Percentiles rank a stretch among this genome's conserved stretches.
Conservation (phyloP, 2,113 vertebrate genomes). For the Boulengeromyrus knoepffleri region DNA sequence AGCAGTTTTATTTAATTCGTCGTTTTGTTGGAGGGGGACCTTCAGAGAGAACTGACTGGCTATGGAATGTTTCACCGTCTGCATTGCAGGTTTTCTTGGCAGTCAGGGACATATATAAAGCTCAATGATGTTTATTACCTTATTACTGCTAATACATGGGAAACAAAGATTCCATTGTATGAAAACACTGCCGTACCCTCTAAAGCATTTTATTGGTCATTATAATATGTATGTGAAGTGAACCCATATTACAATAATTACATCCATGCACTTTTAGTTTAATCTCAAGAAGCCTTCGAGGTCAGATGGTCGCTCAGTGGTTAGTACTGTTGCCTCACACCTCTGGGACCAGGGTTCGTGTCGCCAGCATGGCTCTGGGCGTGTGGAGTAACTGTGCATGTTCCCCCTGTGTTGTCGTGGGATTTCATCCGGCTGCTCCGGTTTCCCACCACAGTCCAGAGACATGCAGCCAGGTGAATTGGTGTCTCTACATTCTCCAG, state of each 20-base stretch:
- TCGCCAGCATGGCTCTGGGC: not conserved
- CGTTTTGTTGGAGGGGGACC: not conserved
- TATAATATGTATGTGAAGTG: not conserved
- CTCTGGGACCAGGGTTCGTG: not conserved
- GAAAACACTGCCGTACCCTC: not conserved
- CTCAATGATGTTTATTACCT: not conserved
- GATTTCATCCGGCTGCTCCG: not conserved
- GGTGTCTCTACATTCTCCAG: not conserved
- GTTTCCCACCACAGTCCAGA: not conserved
- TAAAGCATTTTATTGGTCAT: not conserved
- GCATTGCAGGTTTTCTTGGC: not conserved
- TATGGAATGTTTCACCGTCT: not conserved
- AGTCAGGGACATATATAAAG: not conserved
- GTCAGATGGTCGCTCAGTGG: not conserved
- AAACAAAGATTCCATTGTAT: not conserved
- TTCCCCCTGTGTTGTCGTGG: not conserved
- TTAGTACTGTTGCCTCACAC: not conserved
- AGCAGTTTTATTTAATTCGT: not conserved
- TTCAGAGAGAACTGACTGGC: not conserved
- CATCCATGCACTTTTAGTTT: not conserved
- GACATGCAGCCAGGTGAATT: not conserved
- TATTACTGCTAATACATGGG: not conserved
- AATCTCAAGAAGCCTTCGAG: not conserved
- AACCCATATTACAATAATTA: not conserved
- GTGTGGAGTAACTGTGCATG: not conserved